phyloP scores from a whole-genome alignment of 2,888 invertebrate genomes.

The Myathropa florea region DNA sequence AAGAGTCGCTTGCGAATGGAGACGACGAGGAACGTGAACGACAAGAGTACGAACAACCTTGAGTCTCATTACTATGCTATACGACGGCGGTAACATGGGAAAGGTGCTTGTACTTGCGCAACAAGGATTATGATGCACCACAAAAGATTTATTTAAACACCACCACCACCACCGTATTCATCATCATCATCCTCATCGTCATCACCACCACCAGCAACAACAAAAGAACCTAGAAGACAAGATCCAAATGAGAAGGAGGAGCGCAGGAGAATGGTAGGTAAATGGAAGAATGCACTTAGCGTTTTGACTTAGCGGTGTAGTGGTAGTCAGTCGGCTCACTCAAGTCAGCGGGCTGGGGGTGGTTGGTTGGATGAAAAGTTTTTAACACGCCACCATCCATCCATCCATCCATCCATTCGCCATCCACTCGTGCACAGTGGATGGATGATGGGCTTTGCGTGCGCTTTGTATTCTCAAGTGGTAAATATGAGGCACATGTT shows the following conservation, averaged over 20 bases:
- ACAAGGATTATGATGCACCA: slow-evolving; percentile 63
- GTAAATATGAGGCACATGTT: slow-evolving; percentile 59
- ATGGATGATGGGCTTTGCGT: slow-evolving; percentile 32
- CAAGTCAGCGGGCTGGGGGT: neutral
- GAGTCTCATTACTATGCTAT: slow-evolving; percentile 64
- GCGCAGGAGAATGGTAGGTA: slow-evolving; percentile 30
- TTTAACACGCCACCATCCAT: slow-evolving; percentile 26
- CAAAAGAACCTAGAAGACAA: neutral
- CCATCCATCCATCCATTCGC: too few species aligned
- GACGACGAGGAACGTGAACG: neutral
- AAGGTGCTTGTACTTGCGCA: slow-evolving; percentile 57
- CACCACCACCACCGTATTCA: neutral
- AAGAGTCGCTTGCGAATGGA: neutral
- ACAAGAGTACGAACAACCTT: slow-evolving; percentile 52
- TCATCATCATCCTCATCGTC: neutral
- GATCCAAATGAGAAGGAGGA: neutral
- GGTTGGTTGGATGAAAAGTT: slow-evolving; percentile 41
- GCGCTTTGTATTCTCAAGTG: slow-evolving; percentile 41
- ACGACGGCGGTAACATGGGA: slow-evolving; percentile 43
- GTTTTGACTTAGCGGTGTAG: slow-evolving; percentile 48
- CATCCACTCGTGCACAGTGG: slow-evolving; percentile 39
- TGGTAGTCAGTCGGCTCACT: neutral
- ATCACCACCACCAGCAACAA: neutral
- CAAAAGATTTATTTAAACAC: slow-evolving; percentile 7
- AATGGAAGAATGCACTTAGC: slow-evolving; percentile 55